Evolutionary conservation across 2,797 vertebrate genomes (phyloP).

Genomic region (Melanotaenia trifasciata): DNA sequence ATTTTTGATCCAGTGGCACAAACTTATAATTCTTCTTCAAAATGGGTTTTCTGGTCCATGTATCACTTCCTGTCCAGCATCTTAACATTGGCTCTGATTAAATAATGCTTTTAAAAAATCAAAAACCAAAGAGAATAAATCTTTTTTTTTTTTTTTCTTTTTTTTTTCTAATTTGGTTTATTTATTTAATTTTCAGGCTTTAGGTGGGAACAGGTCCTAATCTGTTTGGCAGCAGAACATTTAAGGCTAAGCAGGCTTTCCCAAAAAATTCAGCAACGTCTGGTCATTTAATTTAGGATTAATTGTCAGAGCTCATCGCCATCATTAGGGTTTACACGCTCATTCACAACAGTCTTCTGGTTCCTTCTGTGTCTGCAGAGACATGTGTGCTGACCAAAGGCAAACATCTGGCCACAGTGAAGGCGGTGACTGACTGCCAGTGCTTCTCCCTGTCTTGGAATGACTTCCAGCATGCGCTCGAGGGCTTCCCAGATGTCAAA

Average conservation of each 20-base stretch:
- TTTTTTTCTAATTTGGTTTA: slow-evolving; percentile 32
- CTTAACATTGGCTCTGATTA: not conserved
- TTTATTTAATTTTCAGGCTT: slow-evolving; percentile 64
- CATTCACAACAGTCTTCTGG: slow-evolving; percentile 60
- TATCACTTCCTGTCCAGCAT: not conserved
- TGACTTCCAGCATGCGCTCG: slow-evolving; percentile 71
- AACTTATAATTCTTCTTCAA: not conserved
- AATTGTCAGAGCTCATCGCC: slow-evolving; percentile 66
- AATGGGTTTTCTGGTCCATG: not conserved
- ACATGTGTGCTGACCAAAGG: slow-evolving; percentile 79
- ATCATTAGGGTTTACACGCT: slow-evolving; percentile 51
- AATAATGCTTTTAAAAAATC: not conserved
- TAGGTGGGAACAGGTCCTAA: slow-evolving; percentile 50
- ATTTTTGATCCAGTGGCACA: not conserved
- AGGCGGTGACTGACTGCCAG: slow-evolving; percentile 75
- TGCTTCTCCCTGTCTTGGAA: slow-evolving; percentile 80
- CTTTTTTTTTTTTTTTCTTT: slow-evolving; percentile 15
- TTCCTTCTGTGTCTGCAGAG: slow-evolving; percentile 62
- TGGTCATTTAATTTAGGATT: slow-evolving; percentile 69
- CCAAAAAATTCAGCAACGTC: slow-evolving; percentile 33
- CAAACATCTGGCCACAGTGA: slow-evolving; percentile 77
- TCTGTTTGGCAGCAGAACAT: slow-evolving; percentile 55
- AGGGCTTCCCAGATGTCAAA: slow-evolving; percentile 75
- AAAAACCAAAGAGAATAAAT: slow-evolving; percentile 31
- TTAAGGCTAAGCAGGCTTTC: slow-evolving; percentile 56